Conservation (phyloP, 2,797 vertebrate species). For the Eupleurogrammus muticus region DNA sequence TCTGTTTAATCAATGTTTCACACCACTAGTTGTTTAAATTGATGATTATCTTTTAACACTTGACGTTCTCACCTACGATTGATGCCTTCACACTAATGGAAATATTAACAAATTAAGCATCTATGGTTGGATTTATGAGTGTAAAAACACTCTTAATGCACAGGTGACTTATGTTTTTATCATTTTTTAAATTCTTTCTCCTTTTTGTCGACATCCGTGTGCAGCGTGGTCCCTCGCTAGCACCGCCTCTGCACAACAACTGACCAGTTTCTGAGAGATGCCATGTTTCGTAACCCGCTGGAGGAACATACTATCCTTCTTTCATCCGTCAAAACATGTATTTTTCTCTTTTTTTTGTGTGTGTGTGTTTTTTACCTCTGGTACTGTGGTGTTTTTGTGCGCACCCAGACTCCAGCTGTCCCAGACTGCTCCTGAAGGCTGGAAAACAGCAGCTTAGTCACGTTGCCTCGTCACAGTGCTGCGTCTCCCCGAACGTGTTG, state of each 20-base stretch:
- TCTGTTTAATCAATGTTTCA: background rate
- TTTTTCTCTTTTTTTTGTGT: conserved; percentile 42
- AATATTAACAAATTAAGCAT: no score
- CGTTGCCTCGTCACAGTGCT: conserved; percentile 53
- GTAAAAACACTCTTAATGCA: background rate
- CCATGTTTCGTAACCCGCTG: background rate
- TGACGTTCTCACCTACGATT: no score
- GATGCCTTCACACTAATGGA: no score
- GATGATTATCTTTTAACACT: no score
- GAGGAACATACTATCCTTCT: background rate
- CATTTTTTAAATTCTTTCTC: background rate
- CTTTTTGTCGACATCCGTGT: background rate
- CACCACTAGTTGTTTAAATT: no score
- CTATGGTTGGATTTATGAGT: no score
- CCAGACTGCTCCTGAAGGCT: conserved; percentile 44
- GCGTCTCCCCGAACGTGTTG: conserved; percentile 35
- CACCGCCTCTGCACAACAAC: background rate
- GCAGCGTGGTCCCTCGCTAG: background rate
- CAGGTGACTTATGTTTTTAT: background rate
- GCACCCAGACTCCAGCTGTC: conserved; percentile 41
- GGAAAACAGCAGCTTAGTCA: conserved; percentile 64
- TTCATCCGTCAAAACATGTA: no score
- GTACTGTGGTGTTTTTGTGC: conserved; percentile 43
- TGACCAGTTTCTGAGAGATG: background rate
- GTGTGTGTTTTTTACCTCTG: conserved; percentile 41